Percentiles rank a stretch among this genome's conserved stretches.
Evolutionary conservation across 2,888 invertebrate species (phyloP).

Genomic region (Dolichomitus sp.): DNA sequence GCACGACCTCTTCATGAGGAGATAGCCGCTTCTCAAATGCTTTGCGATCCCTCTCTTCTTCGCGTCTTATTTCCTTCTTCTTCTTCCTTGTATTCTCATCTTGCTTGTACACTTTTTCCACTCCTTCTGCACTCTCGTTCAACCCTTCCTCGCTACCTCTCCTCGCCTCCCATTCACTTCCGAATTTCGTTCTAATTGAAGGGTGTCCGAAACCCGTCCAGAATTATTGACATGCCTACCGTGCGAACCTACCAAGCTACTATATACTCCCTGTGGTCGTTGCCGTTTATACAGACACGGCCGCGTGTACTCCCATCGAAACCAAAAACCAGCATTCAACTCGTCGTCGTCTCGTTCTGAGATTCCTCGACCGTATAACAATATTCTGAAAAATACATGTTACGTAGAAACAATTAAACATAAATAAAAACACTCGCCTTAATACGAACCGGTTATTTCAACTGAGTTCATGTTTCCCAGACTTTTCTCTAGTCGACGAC

Average conservation of each 20-base stretch:
- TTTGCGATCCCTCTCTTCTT: constrained; percentile 55
- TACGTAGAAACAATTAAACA: not conserved
- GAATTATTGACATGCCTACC: constrained; percentile 71
- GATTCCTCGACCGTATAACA: constrained; percentile 26
- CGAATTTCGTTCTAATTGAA: constrained; percentile 78
- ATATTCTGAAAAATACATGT: not conserved
- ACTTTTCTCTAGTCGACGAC: too few species aligned
- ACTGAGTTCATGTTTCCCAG: too few species aligned
- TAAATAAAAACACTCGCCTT: too few species aligned
- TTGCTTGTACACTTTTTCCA: constrained; percentile 43
- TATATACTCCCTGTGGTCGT: constrained; percentile 21
- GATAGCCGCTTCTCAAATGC: constrained; percentile 68
- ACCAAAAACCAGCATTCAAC: constrained; percentile 46
- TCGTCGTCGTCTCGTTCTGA: constrained; percentile 37
- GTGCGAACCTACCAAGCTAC: constrained; percentile 60
- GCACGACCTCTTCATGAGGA: constrained; percentile 81
- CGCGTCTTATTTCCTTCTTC: constrained; percentile 46
- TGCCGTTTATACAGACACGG: constrained; percentile 24
- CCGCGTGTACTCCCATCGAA: not conserved
- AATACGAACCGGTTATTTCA: too few species aligned
- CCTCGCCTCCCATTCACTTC: constrained; percentile 73
- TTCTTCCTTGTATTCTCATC: constrained; percentile 18
- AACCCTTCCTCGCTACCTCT: constrained; percentile 45
- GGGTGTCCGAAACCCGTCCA: constrained; percentile 69
- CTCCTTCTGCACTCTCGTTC: constrained; percentile 28